Percentiles rank a stretch among this genome's conserved stretches.
Conservation (phyloP, 2,888 invertebrate genomes). For the Alentia gelatinosa region DNA sequence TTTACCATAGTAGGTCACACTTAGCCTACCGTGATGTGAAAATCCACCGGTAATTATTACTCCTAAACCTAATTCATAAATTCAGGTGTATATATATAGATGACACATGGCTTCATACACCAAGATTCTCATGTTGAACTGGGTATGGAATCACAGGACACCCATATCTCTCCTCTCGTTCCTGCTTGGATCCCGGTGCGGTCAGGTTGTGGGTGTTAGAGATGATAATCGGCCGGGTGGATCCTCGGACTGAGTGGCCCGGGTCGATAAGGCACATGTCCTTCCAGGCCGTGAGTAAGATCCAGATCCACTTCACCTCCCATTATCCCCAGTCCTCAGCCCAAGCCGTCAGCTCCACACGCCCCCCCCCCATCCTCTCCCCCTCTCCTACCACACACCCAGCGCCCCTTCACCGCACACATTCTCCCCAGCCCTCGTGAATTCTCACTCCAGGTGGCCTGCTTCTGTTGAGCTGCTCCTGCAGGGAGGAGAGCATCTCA, state of each 20-base stretch:
- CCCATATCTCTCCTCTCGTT: neutral
- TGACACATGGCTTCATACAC: no score
- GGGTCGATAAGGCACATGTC: conserved; percentile 43
- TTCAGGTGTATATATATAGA: no score
- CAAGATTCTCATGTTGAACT: no score
- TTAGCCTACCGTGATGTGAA: no score
- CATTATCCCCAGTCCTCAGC: neutral
- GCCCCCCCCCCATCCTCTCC: neutral
- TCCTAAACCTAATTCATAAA: no score
- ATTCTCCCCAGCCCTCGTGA: neutral
- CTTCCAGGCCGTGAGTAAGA: neutral
- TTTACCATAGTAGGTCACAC: no score
- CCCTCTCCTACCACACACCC: neutral
- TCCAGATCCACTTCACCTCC: conserved; percentile 14
- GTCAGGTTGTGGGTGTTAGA: neutral
- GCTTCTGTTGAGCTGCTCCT: neutral
- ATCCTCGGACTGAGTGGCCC: neutral
- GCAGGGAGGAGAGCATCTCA: neutral
- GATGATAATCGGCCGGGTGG: neutral
- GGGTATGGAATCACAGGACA: no score
- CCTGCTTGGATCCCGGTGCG: neutral
- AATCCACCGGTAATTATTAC: no score
- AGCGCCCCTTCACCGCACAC: neutral
- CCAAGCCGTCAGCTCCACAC: neutral
- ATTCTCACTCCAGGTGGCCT: conserved; percentile 21